Evolutionary conservation across 2,113 vertebrate species (phyloP).

Genomic region (Neoarius graeffei): DNA sequence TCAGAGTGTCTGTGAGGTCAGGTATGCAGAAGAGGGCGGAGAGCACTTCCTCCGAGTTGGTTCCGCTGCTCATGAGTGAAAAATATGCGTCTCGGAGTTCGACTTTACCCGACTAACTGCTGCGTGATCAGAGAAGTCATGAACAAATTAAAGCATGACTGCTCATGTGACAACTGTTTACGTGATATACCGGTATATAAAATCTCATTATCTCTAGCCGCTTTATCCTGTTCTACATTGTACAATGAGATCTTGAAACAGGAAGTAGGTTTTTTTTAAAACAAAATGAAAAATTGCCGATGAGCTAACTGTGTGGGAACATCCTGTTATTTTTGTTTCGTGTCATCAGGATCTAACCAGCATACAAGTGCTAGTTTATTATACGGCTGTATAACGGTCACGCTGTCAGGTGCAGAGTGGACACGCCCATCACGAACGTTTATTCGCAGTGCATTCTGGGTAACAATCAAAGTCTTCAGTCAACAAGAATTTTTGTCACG

Average conservation of each 20-base stretch:
- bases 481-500: neutral
- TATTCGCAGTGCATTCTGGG: neutral
- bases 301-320: neutral
- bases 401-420: neutral
- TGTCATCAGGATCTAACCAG: neutral
- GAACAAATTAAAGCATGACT: neutral
- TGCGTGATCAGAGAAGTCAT: neutral
- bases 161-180: too few species aligned
- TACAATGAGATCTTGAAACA: neutral
- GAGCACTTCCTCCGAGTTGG: neutral
- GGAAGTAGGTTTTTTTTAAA: neutral
- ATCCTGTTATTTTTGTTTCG: neutral
- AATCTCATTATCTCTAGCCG: too few species aligned
- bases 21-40: neutral
- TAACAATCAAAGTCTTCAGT: neutral
- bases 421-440: too few species aligned
- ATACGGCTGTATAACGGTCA: neutral
- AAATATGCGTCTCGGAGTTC: neutral
- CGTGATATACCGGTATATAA: too few species aligned
- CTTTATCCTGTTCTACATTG: too few species aligned
- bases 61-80: neutral
- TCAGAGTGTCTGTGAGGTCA: neutral
- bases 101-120: neutral
- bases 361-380: neutral
- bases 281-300: neutral